A percentile compares a stretch with the other conserved stretches of the same genome.
These are phyloP conservation scores for Holotrichia oblita DNA, from an alignment of 1,140 invertebrate genomes.

Conservation along the genomic window DNA sequence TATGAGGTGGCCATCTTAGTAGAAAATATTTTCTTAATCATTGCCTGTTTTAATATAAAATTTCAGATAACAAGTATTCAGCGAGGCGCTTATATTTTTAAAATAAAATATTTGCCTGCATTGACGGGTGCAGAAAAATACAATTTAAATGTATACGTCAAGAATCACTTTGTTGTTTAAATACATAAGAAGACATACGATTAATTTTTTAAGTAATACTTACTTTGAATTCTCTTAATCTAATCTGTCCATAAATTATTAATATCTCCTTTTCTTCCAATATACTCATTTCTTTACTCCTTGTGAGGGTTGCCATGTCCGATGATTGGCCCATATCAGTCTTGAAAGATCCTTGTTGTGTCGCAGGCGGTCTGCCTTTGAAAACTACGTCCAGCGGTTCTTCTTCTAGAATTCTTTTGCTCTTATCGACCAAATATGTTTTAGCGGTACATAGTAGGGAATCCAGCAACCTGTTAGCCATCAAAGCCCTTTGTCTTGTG, in stretches of 20 bases:
- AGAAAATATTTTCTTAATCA: too few relatives aligned
- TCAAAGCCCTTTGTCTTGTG: conserved; percentile 44
- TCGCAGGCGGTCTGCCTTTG: conserved; percentile 49
- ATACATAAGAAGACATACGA: too few relatives aligned
- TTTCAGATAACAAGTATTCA: too few relatives aligned
- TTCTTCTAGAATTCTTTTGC: conserved; percentile 47
- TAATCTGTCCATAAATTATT: conserved; percentile 51
- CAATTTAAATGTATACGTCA: too few relatives aligned
- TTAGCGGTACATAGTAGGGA: conserved; percentile 53
- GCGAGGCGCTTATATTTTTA: too few relatives aligned
- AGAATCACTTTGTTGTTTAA: too few relatives aligned
- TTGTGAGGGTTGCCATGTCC: conserved; percentile 53
- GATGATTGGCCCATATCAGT: conserved; percentile 48
- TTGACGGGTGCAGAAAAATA: too few relatives aligned
- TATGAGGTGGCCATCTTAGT: too few relatives aligned
- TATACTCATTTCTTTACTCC: conserved; percentile 50
- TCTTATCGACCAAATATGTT: conserved; percentile 51
- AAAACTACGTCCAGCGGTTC: conserved; percentile 51
- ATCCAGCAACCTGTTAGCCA: conserved; percentile 53
- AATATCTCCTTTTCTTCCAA: conserved; percentile 50
- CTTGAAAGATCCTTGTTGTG: conserved; percentile 49
- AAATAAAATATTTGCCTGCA: too few relatives aligned
- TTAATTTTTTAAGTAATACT: too few relatives aligned
- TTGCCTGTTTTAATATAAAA: too few relatives aligned
- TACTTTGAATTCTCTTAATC: conserved; percentile 54